A percentile compares a stretch with the other conserved stretches of the same genome.
Conservation (phyloP, 2,888 invertebrate species). For the Tenthredo notha region DNA sequence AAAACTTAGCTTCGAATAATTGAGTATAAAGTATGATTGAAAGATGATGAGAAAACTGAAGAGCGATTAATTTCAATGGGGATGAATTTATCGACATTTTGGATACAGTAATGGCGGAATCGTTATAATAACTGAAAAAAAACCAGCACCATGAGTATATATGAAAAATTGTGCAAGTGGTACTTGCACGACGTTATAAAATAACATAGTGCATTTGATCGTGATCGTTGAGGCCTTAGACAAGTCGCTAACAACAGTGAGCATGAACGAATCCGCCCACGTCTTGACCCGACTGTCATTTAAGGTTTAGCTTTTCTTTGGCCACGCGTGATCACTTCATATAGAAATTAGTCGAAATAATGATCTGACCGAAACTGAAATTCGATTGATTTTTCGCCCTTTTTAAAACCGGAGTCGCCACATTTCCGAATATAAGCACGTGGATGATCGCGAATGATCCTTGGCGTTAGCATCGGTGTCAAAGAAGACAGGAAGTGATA, state of each 20-base stretch:
- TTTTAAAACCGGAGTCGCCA: neutral
- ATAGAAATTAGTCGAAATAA: neutral
- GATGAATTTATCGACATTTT: neutral
- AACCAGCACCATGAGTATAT: neutral
- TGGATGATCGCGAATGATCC: neutral
- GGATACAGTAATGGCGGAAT: neutral
- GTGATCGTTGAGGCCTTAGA: neutral
- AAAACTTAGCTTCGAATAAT: neutral
- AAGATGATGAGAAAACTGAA: neutral
- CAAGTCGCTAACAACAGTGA: neutral
- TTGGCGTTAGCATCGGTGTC: neutral
- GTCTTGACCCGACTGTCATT: conserved; percentile 40
- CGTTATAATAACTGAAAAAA: neutral
- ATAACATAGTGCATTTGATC: neutral
- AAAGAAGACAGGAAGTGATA: neutral
- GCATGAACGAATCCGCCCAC: conserved; percentile 25
- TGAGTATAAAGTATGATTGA: neutral
- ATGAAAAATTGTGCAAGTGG: neutral
- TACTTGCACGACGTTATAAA: neutral
- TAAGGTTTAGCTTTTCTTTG: conserved; percentile 31
- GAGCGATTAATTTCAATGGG: neutral
- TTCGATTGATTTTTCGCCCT: neutral
- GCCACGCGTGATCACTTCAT: conserved; percentile 13
- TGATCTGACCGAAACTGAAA: neutral
- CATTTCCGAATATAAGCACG: neutral